A percentile compares a stretch with the other conserved stretches of the same genome.
These are phyloP conservation scores for Marronus borbonicus DNA, from an alignment of 2,888 invertebrate genomes.

Conservation along the genomic window DNA sequence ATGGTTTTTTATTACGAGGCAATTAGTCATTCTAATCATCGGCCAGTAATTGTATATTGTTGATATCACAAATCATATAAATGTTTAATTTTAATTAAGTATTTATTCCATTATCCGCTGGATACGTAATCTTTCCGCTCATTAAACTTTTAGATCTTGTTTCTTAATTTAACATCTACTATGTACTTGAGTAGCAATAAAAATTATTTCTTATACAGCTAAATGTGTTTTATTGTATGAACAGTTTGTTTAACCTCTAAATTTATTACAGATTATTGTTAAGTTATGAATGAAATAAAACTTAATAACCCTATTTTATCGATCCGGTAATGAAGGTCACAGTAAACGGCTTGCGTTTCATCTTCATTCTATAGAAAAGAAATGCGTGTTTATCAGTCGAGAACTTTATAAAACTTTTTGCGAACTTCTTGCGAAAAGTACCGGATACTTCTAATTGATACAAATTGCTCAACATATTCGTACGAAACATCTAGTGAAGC, in stretches of 20 bases:
- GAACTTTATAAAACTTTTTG: too few species aligned
- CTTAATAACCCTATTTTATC: conserved; percentile 2
- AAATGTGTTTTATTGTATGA: not conserved
- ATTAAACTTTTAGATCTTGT: conserved; percentile 12
- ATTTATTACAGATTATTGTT: conserved; percentile 10
- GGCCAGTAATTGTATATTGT: not conserved
- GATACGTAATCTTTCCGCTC: conserved; percentile 14
- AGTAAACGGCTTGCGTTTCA: not conserved
- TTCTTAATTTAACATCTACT: conserved; percentile 12
- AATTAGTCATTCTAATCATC: conserved; percentile 15
- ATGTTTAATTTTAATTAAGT: not conserved
- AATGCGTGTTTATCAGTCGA: too few species aligned
- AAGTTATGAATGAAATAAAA: conserved; percentile 5
- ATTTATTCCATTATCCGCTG: conserved; percentile 3
- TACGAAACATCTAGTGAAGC: not conserved
- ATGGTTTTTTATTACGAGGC: too few species aligned
- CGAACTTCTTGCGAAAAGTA: conserved; percentile 4
- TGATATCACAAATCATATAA: conserved; percentile 3
- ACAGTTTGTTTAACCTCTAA: not conserved
- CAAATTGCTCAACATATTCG: conserved; percentile 52
- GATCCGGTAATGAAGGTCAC: not conserved
- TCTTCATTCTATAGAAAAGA: too few species aligned
- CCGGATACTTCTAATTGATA: conserved; percentile 57
- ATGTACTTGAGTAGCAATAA: not conserved
- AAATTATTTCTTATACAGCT: not conserved